A percentile compares a stretch with the other conserved stretches of the same genome.
Evolutionary conservation across 2,797 vertebrate species (phyloP).

Genomic region (Epinephelus awoara): DNA sequence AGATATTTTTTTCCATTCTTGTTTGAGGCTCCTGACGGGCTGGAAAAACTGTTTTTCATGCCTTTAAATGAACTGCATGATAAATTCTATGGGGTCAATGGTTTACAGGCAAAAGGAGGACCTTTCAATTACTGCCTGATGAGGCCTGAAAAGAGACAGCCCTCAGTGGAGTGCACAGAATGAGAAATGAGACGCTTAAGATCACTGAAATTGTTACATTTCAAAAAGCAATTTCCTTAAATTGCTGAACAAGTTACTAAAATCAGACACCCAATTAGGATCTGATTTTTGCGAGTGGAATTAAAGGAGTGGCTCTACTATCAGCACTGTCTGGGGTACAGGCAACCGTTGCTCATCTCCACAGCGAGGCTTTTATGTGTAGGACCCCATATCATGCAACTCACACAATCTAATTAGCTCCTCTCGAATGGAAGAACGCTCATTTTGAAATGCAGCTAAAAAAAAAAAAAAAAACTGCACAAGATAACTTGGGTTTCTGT

Average conservation of each 20-base stretch:
- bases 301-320: constrained; percentile 81
- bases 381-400: constrained; percentile 80
- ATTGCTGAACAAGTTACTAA: constrained; percentile 82
- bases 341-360: constrained; percentile 78
- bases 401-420: constrained; percentile 86
- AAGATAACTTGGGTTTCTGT: constrained; percentile 78
- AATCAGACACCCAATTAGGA: constrained; percentile 86
- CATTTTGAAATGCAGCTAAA: constrained; percentile 70
- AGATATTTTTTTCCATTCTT: constrained; percentile 24
- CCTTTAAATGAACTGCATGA: constrained; percentile 55
- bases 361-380: constrained; percentile 80
- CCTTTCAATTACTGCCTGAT: constrained; percentile 77
- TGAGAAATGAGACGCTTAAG: constrained; percentile 77
- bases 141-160: constrained; percentile 73
- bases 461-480: constrained; percentile 53
- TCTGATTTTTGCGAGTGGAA: constrained; percentile 79
- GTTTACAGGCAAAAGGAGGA: constrained; percentile 70
- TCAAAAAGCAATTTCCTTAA: constrained; percentile 84
- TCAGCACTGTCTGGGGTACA: constrained; percentile 79
- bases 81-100: constrained; percentile 67
- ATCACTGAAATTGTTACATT: constrained; percentile 80
- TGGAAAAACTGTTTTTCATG: constrained; percentile 49
- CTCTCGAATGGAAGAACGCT: constrained; percentile 75
- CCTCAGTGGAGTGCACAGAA: constrained; percentile 66
- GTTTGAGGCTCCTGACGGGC: constrained; percentile 3